phyloP scores from a whole-genome alignment of 2,113 vertebrate genomes.

The Butorides virescens region DNA sequence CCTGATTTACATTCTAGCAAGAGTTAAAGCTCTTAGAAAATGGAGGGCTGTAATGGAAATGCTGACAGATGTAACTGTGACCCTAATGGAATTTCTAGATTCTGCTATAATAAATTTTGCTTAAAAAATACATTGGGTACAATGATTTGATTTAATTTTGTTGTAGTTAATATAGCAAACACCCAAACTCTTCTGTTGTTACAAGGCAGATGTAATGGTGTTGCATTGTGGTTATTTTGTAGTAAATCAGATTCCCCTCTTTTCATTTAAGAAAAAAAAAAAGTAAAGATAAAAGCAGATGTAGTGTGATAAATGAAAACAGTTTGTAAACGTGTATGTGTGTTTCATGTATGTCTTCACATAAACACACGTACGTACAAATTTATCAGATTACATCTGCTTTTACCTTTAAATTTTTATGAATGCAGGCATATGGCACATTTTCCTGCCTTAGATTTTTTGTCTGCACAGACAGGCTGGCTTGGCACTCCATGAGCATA shows the following conservation, averaged over 20 bases:
- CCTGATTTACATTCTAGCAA: conserved; percentile 46
- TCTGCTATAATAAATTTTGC: conserved; percentile 1
- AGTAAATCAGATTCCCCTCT: conserved; percentile 12
- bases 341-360: conserved; percentile 59
- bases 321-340: conserved; percentile 17
- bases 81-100: conserved; percentile 45
- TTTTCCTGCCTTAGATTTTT: conserved; percentile 67
- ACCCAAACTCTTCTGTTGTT: conserved; percentile 8
- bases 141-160: conserved; percentile 7
- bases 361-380: conserved; percentile 64
- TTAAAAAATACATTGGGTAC: neutral
- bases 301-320: conserved; percentile 50
- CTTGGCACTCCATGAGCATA: conserved; percentile 71
- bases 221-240: neutral
- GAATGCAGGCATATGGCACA: conserved; percentile 75
- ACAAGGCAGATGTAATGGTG: conserved; percentile 25
- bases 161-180: neutral
- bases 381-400: conserved; percentile 78
- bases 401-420: conserved; percentile 84
- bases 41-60: conserved; percentile 10
- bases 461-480: conserved; percentile 64
- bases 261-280: neutral
- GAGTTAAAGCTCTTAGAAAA: conserved; percentile 30
- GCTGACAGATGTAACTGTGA: conserved; percentile 31
- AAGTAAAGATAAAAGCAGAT: conserved; percentile 31